These are phyloP conservation scores for Tinea trinotella DNA, from an alignment of 2,888 invertebrate species.

Conservation along the genomic window DNA sequence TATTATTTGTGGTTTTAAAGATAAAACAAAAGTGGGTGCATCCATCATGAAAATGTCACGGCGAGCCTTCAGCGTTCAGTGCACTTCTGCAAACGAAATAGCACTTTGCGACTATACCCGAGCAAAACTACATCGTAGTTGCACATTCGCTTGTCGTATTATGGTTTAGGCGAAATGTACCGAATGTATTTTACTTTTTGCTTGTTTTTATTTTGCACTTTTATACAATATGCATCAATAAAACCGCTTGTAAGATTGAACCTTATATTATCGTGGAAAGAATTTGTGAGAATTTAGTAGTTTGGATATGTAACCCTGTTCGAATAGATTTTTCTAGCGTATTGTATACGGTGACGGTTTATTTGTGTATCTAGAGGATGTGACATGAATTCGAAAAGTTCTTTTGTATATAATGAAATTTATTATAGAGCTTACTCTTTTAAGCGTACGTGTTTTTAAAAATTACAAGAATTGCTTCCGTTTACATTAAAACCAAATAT, in stretches of 20 bases:
- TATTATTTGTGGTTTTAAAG: neutral
- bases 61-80: constrained; percentile 7
- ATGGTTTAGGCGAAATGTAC: constrained; percentile 1
- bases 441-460: neutral
- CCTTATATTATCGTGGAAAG: neutral
- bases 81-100: constrained; percentile 10
- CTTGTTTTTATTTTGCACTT: constrained; percentile 4
- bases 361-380: constrained; percentile 9
- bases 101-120: neutral
- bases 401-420: neutral
- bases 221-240: constrained; percentile 10
- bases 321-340: constrained; percentile 1
- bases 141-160: constrained; percentile 1
- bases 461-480: neutral
- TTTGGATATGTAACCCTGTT: neutral
- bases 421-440: neutral
- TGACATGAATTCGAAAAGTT: constrained; percentile 14
- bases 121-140: neutral
- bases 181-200: neutral
- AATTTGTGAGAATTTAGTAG: constrained; percentile 6
- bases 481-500: neutral
- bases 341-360: constrained; percentile 15
- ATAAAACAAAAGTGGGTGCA: neutral
- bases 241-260: neutral
- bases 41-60: neutral